phyloP scores from a whole-genome alignment of 2,113 vertebrate genomes.

The Hucho hucho region DNA sequence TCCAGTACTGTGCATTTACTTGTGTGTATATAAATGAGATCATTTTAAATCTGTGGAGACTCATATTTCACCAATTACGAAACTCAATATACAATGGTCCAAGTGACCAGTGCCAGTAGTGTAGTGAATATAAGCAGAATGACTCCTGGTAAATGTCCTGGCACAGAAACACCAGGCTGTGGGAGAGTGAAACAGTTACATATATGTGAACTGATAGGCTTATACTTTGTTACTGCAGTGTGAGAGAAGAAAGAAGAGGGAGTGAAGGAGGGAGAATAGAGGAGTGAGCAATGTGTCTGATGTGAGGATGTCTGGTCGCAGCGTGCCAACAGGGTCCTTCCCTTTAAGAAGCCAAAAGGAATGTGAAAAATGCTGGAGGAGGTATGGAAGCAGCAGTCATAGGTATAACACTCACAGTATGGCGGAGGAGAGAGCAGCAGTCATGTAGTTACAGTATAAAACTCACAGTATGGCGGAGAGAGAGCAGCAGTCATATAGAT shows the following conservation, averaged over 20 bases:
- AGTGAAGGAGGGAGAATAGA: constrained; percentile 28
- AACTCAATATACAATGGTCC: constrained; percentile 26
- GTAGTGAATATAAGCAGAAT: neutral
- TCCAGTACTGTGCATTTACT: neutral
- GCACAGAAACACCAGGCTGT: neutral
- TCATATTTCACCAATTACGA: constrained; percentile 48
- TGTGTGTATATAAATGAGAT: constrained; percentile 34
- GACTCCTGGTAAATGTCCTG: neutral
- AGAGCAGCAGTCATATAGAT: too few relatives aligned
- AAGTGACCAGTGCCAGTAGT: neutral
- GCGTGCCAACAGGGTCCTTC: constrained; percentile 69
- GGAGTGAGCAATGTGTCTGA: neutral
- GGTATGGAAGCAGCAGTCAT: constrained; percentile 43
- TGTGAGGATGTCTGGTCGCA: constrained; percentile 68
- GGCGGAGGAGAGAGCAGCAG: constrained; percentile 1
- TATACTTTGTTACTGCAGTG: neutral
- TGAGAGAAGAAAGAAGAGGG: neutral
- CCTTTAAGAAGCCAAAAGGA: constrained; percentile 71
- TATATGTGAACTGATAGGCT: neutral
- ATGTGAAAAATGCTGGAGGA: constrained; percentile 72
- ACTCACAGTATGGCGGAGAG: too few relatives aligned
- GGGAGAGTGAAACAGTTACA: neutral
- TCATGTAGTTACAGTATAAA: too few relatives aligned
- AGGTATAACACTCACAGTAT: neutral
- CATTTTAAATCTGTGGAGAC: constrained; percentile 6